phyloP scores from a whole-genome alignment of 1,140 invertebrate species.

The Drosophila albomicans region DNA sequence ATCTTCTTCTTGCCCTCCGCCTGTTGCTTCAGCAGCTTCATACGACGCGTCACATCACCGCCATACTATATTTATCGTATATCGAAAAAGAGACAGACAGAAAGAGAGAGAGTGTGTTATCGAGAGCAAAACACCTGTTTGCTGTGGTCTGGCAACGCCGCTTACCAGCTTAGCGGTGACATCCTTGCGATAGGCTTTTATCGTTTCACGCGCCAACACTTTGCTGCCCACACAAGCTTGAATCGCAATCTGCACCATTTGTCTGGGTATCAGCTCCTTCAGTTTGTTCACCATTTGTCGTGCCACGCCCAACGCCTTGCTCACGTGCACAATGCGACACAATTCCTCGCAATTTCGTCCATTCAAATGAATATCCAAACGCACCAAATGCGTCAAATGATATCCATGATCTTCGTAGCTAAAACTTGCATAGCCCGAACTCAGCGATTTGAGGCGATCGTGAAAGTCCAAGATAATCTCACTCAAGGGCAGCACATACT shows the following conservation, averaged over 20 bases:
- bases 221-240: constrained; percentile 94
- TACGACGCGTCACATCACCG: constrained; percentile 95
- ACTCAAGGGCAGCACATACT: constrained; percentile 94
- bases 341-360: constrained; percentile 94
- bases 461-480: constrained; percentile 98
- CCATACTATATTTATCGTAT: constrained; percentile 89
- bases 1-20: constrained; percentile 97
- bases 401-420: constrained; percentile 98
- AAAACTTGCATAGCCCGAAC: constrained; percentile 98
- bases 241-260: constrained; percentile 94
- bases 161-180: constrained; percentile 96
- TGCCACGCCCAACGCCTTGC: constrained; percentile 89
- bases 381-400: constrained; percentile 86
- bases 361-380: constrained; percentile 94
- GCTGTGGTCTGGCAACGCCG: constrained; percentile 62
- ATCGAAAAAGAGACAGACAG: constrained; percentile 4
- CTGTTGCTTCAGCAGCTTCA: constrained; percentile 95
- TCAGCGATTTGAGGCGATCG: constrained; percentile 94
- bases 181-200: constrained; percentile 96
- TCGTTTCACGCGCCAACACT: constrained; percentile 93
- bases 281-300: constrained; percentile 91
- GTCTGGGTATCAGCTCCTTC: constrained; percentile 95
- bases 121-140: constrained; percentile 11
- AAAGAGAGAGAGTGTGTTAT: constrained; percentile 18
- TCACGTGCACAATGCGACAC: constrained; percentile 91